Percentiles rank a stretch among this genome's conserved stretches.
These are phyloP conservation scores for Synaphobranchus kaupii DNA, from an alignment of 2,797 vertebrate genomes.

Conservation along the genomic window DNA sequence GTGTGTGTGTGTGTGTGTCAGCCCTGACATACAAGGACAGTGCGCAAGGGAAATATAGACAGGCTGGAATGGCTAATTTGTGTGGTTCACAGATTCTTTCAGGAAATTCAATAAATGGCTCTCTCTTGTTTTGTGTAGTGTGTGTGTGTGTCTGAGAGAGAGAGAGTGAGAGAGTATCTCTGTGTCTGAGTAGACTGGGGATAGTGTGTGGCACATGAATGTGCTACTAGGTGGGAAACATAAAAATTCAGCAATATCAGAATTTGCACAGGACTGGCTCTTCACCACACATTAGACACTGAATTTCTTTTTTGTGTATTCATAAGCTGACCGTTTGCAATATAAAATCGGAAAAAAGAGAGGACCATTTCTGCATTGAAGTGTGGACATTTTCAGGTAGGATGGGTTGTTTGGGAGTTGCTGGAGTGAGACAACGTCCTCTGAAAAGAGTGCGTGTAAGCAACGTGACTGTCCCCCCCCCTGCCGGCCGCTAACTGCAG, in stretches of 20 bases:
- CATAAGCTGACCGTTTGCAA: neutral
- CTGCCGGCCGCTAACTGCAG: neutral
- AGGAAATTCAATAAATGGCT: neutral
- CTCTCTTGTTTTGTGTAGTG: neutral
- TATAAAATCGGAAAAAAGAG: neutral
- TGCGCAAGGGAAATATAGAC: neutral
- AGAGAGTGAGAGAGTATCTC: neutral
- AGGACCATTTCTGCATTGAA: neutral
- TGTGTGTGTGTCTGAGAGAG: neutral
- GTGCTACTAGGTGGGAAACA: neutral
- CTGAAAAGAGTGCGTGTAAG: conserved; percentile 8
- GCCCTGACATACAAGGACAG: conserved; percentile 13
- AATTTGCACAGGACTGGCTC: neutral
- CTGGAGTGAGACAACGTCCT: neutral
- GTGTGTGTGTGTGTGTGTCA: conserved; percentile 18
- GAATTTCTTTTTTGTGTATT: neutral
- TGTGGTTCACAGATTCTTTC: neutral
- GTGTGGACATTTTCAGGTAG: neutral
- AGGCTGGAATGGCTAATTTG: neutral
- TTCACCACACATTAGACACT: neutral
- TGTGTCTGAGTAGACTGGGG: neutral
- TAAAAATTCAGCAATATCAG: neutral
- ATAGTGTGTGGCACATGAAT: neutral
- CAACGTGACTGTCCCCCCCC: conserved; percentile 48
- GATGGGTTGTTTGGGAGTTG: neutral